phyloP scores from a whole-genome alignment of 2,888 invertebrate genomes.

The Mythimna impura region DNA sequence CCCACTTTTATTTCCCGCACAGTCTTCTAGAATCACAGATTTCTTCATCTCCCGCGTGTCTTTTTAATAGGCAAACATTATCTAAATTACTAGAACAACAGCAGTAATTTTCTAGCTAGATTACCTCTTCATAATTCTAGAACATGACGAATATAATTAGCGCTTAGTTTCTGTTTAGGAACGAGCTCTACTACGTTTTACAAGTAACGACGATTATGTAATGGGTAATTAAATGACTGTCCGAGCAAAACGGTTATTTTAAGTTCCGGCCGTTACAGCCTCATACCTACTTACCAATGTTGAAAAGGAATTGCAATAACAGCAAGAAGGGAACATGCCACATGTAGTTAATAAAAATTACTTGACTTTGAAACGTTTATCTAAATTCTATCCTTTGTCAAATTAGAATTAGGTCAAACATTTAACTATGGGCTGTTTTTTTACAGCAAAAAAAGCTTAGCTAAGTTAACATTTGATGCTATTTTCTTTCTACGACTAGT shows the following conservation, averaged over 20 bases:
- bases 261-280: conserved; percentile 9
- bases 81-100: conserved; percentile 38
- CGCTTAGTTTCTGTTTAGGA: conserved; percentile 15
- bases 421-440: background rate
- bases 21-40: conserved; percentile 60
- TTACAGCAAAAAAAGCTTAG: background rate
- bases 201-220: conserved; percentile 20
- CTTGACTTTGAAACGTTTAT: background rate
- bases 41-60: conserved; percentile 49
- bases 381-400: background rate
- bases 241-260: conserved; percentile 6
- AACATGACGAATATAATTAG: conserved; percentile 30
- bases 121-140: conserved; percentile 14
- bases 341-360: background rate
- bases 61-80: conserved; percentile 37
- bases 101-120: conserved; percentile 34
- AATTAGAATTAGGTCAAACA: conserved; percentile 10
- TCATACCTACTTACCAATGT: background rate
- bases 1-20: conserved; percentile 31
- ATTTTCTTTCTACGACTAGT: conserved; percentile 46
- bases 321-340: background rate
- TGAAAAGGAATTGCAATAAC: background rate
- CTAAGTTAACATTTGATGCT: conserved; percentile 30
- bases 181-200: conserved; percentile 16
- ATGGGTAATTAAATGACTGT: conserved; percentile 4